Base-by-base conservation (phyloP, 2,888 invertebrate genomes). In the Thysanoteuthis rhombus region DNA sequence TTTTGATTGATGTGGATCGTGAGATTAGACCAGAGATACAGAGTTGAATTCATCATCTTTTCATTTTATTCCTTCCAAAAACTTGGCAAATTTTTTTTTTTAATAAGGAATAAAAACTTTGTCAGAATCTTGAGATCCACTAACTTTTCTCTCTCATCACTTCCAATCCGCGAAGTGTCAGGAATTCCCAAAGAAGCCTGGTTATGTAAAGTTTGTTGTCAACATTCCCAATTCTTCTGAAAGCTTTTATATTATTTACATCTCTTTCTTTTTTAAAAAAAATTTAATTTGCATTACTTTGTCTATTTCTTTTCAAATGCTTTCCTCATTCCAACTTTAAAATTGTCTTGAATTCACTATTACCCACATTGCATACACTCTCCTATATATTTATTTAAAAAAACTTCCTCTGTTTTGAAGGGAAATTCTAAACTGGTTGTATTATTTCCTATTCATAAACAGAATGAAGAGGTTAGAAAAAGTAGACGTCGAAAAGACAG, bases 391-490 rank as follows among this genome's bases (percentile, higher is more conserved):
- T 16, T 75, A 75, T n/a, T 12, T n/a, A 91, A 22, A 42, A 45
- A 92, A 40, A 32, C 92, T 92, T 92, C 45, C 42, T 92, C 92
- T 92, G 92, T 92, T 92, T 92, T 92, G 92, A 92, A 92, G 92
- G 92, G 92, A 92, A 92, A 92, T 92, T 92, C 40, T 92, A 92
- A 92, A 92, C 40, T 92, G 36, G 92, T 92, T 92, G 40, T 90
- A 40, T 92, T 92, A 92, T 92, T 92, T 92, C 92, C 92, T 92
- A 92, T 40, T 92, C 92, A 92, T 92, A 92, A 92, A 92, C 92
- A 90, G 90, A 90, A 89, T 89, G 93, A 93, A 47, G 93, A 93
- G 47, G 58, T 47, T 58, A 47, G 93, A 58, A 93, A 93, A 47
- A 47, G 45, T 93, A 47, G 58, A 47, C 93, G 58, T 39, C 93